Conservation (phyloP, 53 echinoderm and acorn worm genomes). For the Paelopatides confundens region DNA sequence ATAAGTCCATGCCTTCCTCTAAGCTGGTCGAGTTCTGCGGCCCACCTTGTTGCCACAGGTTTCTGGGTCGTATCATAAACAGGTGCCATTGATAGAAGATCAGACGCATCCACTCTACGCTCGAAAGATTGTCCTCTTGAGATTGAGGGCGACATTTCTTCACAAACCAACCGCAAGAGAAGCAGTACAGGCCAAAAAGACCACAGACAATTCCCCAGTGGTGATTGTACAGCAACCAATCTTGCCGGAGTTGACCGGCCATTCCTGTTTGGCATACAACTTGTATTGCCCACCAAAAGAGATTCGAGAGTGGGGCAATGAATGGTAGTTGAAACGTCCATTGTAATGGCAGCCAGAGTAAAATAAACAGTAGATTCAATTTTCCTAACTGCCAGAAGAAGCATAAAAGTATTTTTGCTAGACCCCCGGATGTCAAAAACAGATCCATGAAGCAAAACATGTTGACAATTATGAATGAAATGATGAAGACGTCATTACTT, state of each 20-base stretch:
- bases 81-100: slow-evolving; percentile 71
- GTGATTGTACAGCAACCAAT: slow-evolving; percentile 78
- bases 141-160: slow-evolving; percentile 52
- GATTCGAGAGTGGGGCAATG: slow-evolving; percentile 65
- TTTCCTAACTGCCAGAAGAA: slow-evolving; percentile 84
- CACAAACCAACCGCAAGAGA: slow-evolving; percentile 56
- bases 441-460: slow-evolving; percentile 85
- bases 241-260: slow-evolving; percentile 67
- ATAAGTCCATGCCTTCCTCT: slow-evolving; percentile 77
- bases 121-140: slow-evolving; percentile 63
- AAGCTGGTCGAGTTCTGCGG: slow-evolving; percentile 53
- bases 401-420: slow-evolving; percentile 79
- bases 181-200: slow-evolving; percentile 69
- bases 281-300: slow-evolving; percentile 61
- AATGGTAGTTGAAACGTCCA: slow-evolving; percentile 75
- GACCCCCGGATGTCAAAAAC: slow-evolving; percentile 72
- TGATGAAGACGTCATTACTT: slow-evolving; percentile 84
- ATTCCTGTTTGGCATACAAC: slow-evolving; percentile 63
- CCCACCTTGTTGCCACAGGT: slow-evolving; percentile 39
- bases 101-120: slow-evolving; percentile 73
- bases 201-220: slow-evolving; percentile 46
- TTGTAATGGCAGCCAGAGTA: slow-evolving; percentile 87
- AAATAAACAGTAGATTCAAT: slow-evolving; percentile 77
- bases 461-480: slow-evolving; percentile 77
- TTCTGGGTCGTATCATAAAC: slow-evolving; percentile 74